phyloP scores from a whole-genome alignment of 2,113 vertebrate species.

The Bombycilla garrulus region DNA sequence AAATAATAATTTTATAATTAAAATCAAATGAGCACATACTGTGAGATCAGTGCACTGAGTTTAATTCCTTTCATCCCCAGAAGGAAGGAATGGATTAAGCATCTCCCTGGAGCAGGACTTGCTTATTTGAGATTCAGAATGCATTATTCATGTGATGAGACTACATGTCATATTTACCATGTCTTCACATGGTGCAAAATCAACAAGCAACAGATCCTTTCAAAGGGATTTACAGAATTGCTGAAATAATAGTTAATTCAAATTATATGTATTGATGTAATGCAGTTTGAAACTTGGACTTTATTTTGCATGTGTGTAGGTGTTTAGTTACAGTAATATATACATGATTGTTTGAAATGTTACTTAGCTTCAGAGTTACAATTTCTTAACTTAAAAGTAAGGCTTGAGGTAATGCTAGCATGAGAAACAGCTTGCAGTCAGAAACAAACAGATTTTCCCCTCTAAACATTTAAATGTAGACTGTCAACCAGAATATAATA shows the following conservation, averaged over 20 bases:
- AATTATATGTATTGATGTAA: neutral
- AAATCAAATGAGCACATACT: constrained; percentile 56
- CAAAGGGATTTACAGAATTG: constrained; percentile 27
- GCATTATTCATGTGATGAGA: constrained; percentile 65
- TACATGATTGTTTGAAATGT: neutral
- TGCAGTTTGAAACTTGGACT: neutral
- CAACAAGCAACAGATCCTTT: constrained; percentile 43
- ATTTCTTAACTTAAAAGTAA: constrained; percentile 9
- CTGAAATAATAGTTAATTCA: constrained; percentile 34
- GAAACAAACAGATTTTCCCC: neutral
- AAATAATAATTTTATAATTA: constrained; percentile 60
- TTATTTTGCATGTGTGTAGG: neutral
- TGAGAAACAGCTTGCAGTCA: neutral
- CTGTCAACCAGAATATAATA: neutral
- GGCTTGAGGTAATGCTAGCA: neutral
- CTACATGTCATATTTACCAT: constrained; percentile 63
- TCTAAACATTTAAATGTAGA: neutral
- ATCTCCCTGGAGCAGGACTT: constrained; percentile 52
- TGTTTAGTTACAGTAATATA: neutral
- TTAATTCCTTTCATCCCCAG: constrained; percentile 61
- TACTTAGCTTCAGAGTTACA: neutral
- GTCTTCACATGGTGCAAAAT: constrained; percentile 41
- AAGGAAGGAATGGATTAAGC: constrained; percentile 59
- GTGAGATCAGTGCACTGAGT: constrained; percentile 51
- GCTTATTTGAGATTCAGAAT: constrained; percentile 61